These are phyloP conservation scores for Cosmorhoe ocellata DNA, from an alignment of 2,888 invertebrate genomes.

Conservation along the genomic window DNA sequence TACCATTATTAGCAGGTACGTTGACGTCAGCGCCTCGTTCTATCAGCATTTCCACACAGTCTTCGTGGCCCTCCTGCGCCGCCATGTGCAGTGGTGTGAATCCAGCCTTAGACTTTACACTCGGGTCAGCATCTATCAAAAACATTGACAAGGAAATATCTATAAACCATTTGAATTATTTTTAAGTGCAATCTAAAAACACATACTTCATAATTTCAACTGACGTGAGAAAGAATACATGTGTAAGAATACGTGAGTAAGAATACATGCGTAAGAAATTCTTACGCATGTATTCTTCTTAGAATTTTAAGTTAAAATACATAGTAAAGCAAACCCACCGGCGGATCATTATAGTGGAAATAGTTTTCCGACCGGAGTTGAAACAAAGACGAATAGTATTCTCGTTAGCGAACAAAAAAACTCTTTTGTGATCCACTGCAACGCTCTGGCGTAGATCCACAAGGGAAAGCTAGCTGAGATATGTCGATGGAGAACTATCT, in stretches of 20 bases:
- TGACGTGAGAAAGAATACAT: too few relatives aligned
- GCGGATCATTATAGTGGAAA: background rate
- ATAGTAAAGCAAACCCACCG: background rate
- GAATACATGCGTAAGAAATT: too few relatives aligned
- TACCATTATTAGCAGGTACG: slow-evolving; percentile 90
- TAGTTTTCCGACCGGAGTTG: background rate
- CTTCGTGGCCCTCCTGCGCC: slow-evolving; percentile 96
- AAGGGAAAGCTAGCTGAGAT: background rate
- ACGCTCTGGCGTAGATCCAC: background rate
- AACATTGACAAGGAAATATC: background rate
- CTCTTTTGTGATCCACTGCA: slow-evolving; percentile 17
- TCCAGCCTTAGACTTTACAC: slow-evolving; percentile 96
- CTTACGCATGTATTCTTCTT: too few relatives aligned
- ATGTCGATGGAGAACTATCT: background rate
- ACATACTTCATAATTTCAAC: too few relatives aligned
- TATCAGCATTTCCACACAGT: slow-evolving; percentile 95
- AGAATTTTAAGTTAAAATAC: too few relatives aligned
- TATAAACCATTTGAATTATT: too few relatives aligned
- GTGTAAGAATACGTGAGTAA: too few relatives aligned
- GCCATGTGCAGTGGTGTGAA: slow-evolving; percentile 98
- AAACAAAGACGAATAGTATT: slow-evolving; percentile 12
- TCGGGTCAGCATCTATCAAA: slow-evolving; percentile 87
- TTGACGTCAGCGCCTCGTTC: slow-evolving; percentile 95
- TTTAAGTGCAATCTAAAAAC: too few relatives aligned
- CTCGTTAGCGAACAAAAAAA: slow-evolving; percentile 22